Evolutionary conservation across 2,888 invertebrate genomes (phyloP).

Genomic region (Pocota personata): DNA sequence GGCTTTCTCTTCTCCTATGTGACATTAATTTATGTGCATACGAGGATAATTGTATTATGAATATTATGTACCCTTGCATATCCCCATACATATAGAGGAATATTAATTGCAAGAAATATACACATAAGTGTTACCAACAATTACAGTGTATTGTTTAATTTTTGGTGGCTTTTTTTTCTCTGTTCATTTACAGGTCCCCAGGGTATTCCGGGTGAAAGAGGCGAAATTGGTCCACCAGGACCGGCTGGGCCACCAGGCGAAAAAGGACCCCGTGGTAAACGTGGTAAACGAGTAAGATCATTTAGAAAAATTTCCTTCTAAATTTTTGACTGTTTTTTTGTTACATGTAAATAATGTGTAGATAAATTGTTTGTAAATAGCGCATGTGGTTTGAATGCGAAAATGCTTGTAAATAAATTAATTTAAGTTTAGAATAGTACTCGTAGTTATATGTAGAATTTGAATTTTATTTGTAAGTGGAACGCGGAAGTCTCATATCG

Average conservation of each 20-base stretch:
- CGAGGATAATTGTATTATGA: slow-evolving; percentile 69
- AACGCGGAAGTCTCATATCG: too few species aligned
- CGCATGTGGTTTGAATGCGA: slow-evolving; percentile 7
- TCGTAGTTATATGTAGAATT: background rate
- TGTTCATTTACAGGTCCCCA: slow-evolving; percentile 78
- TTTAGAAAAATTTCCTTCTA: slow-evolving; percentile 30
- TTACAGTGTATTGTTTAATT: slow-evolving; percentile 47
- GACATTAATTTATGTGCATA: slow-evolving; percentile 69
- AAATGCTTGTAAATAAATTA: slow-evolving; percentile 2
- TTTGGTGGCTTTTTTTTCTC: slow-evolving; percentile 24
- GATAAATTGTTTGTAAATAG: slow-evolving; percentile 1
- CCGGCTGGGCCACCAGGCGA: slow-evolving; percentile 91
- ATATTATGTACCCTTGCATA: slow-evolving; percentile 31
- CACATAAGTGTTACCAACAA: slow-evolving; percentile 31
- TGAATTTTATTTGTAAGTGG: background rate
- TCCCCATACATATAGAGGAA: slow-evolving; percentile 10
- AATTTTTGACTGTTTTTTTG: slow-evolving; percentile 13
- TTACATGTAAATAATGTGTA: background rate
- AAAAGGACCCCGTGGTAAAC: slow-evolving; percentile 94
- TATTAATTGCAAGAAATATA: slow-evolving; percentile 31
- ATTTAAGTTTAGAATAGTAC: background rate
- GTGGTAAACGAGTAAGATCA: slow-evolving; percentile 94
- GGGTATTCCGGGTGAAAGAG: slow-evolving; percentile 80
- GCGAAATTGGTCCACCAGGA: slow-evolving; percentile 88
- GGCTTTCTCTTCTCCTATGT: slow-evolving; percentile 41